Evolutionary conservation across 1,140 invertebrate species (phyloP).

Genomic region (Lutraria rhynchaena): DNA sequence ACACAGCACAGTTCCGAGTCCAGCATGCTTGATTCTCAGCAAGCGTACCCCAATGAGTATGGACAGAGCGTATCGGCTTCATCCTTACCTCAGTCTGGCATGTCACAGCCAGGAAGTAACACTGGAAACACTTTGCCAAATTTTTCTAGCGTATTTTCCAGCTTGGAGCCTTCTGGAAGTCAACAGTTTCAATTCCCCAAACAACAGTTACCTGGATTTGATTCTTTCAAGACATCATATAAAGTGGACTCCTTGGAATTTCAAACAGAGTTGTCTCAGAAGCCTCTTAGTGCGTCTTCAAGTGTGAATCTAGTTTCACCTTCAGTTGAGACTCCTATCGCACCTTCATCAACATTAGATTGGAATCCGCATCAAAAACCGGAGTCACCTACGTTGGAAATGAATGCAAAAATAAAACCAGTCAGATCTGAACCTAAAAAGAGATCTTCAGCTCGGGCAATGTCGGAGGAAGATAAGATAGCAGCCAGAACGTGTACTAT

Average conservation of each 20-base stretch:
- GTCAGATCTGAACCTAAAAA: constrained; percentile 12
- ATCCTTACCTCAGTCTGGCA: not conserved
- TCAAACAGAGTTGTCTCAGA: constrained; percentile 26
- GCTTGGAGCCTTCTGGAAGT: constrained; percentile 10
- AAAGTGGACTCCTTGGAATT: constrained; percentile 18
- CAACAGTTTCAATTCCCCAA: constrained; percentile 28
- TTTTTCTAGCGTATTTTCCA: constrained; percentile 53
- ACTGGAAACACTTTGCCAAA: constrained; percentile 50
- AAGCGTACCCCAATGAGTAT: not conserved
- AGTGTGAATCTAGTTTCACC: not conserved
- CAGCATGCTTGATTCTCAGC: not conserved
- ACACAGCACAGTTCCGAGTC: not conserved
- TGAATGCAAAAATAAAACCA: constrained; percentile 8
- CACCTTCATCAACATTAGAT: not conserved
- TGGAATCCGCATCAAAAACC: constrained; percentile 3
- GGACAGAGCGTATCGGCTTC: not conserved
- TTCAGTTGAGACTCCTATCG: not conserved
- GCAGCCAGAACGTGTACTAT: constrained; percentile 28
- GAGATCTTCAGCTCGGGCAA: not conserved
- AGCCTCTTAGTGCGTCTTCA: constrained; percentile 1
- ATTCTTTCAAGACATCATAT: constrained; percentile 26
- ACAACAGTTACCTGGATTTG: constrained; percentile 31
- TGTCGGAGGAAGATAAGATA: constrained; percentile 47
- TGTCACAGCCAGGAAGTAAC: constrained; percentile 1
- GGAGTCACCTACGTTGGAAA: not conserved